Evolutionary conservation across 92 coral and sea anemone genomes (phyloP).

Genomic region (Palythoa heliodiscus): DNA sequence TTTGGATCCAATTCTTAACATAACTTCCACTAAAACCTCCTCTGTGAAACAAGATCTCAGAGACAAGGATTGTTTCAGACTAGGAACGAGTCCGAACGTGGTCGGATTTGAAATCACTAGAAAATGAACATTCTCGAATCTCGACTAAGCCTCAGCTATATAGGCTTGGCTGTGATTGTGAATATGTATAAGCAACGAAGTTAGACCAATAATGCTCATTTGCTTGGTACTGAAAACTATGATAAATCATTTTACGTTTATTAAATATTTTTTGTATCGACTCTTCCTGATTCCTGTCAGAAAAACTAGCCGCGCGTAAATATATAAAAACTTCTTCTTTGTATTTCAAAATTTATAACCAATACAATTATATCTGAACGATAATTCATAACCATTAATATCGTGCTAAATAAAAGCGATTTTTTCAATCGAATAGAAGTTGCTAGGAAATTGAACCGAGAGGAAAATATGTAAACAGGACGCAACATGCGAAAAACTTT

Average conservation of each 20-base stretch:
- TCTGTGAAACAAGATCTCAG: not conserved
- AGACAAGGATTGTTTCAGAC: not conserved
- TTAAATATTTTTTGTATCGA: too few relatives aligned
- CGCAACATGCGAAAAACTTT: not conserved
- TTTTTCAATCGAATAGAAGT: conserved; percentile 8
- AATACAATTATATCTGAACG: not conserved
- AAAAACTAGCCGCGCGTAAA: not conserved
- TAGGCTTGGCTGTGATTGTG: not conserved
- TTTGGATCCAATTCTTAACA: not conserved
- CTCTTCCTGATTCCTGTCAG: too few relatives aligned
- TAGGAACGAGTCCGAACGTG: not conserved
- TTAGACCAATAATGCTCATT: not conserved
- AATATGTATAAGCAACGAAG: too few relatives aligned
- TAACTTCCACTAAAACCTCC: not conserved
- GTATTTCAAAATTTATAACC: not conserved
- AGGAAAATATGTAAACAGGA: conserved; percentile 3
- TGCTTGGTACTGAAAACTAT: not conserved
- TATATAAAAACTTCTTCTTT: not conserved
- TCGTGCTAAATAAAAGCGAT: not conserved
- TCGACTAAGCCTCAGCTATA: not conserved
- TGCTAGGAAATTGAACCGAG: conserved; percentile 18
- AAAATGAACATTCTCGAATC: not conserved
- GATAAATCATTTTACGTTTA: not conserved
- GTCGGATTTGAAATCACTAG: not conserved
- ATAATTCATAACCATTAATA: not conserved